These are phyloP conservation scores for Synanthedon tipuliformis DNA, from an alignment of 2,888 invertebrate genomes.

Conservation along the genomic window DNA sequence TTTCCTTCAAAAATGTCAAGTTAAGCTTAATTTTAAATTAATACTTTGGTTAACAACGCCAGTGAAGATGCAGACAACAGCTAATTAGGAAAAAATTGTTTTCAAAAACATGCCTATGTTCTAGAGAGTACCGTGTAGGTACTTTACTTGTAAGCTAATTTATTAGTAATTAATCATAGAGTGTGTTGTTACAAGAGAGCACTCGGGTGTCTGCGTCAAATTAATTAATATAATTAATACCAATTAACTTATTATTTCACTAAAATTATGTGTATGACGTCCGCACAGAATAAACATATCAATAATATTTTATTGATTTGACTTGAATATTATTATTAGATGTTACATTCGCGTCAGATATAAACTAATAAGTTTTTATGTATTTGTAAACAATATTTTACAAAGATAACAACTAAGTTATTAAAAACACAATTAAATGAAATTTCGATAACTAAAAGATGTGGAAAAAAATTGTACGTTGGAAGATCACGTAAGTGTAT, in stretches of 20 bases:
- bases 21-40: no score
- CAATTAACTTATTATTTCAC: background rate
- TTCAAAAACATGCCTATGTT: no score
- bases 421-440: background rate
- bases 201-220: background rate
- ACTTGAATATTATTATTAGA: background rate
- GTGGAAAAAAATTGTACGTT: no score
- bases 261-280: background rate
- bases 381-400: background rate
- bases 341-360: background rate
- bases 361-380: background rate
- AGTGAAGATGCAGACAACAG: no score
- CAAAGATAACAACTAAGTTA: background rate
- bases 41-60: no score
- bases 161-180: no score
- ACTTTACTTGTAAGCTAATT: no score
- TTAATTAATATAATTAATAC: background rate
- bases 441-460: background rate
- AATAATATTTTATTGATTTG: background rate
- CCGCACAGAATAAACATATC: background rate
- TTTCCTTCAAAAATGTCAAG: no score
- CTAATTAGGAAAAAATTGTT: no score
- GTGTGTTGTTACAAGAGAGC: no score
- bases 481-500: no score
- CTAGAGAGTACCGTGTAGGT: no score